phyloP scores from a whole-genome alignment of 23 tunicate species.

The Diplosoma virens region DNA sequence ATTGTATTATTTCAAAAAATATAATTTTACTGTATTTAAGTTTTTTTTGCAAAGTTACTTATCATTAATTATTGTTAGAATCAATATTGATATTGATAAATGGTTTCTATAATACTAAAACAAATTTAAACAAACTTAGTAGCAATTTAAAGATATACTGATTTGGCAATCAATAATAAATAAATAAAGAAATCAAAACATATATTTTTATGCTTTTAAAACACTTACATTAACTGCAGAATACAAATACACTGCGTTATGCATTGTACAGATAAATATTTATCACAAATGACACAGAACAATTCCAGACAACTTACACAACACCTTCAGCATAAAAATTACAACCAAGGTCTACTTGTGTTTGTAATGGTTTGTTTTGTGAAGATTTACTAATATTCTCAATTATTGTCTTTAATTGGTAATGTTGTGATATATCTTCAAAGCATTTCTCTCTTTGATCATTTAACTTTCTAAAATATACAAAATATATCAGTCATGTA shows the following conservation, averaged over 20 bases:
- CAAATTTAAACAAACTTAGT: too few relatives aligned
- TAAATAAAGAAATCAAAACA: too few relatives aligned
- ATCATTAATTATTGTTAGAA: too few relatives aligned
- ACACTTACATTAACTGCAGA: too few relatives aligned
- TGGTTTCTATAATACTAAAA: too few relatives aligned
- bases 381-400: slow-evolving; percentile 10
- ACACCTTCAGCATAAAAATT: slow-evolving; percentile 80
- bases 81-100: too few relatives aligned
- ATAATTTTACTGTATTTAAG: too few relatives aligned
- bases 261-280: neutral
- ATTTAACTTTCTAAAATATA: slow-evolving; percentile 40
- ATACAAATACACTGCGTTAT: neutral
- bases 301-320: slow-evolving; percentile 52
- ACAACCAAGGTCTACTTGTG: slow-evolving; percentile 86
- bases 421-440: slow-evolving; percentile 79
- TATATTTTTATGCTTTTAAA: too few relatives aligned
- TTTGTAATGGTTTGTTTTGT: slow-evolving; percentile 33
- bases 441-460: slow-evolving; percentile 54
- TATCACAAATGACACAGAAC: neutral
- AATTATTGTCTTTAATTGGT: slow-evolving; percentile 61
- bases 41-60: too few relatives aligned
- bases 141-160: too few relatives aligned
- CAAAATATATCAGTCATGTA: neutral
- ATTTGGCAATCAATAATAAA: too few relatives aligned
- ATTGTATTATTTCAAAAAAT: too few relatives aligned